Conservation (phyloP, 2,113 vertebrate genomes). For the Taxidea taxus region DNA sequence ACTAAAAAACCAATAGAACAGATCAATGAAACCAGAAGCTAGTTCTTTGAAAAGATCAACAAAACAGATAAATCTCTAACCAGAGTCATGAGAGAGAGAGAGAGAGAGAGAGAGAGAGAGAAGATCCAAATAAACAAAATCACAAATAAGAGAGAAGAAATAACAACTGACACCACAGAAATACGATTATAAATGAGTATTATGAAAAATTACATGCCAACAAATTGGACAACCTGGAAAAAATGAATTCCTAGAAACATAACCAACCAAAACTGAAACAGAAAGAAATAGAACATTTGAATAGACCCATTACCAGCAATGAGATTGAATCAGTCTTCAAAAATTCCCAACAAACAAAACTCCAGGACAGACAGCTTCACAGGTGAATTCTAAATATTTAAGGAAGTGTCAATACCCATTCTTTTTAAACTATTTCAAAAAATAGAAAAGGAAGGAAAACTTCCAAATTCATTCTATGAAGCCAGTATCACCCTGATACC, state of each 20-base stretch:
- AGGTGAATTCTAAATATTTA: not conserved
- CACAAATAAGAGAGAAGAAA: not conserved
- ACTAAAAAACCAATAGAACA: not conserved
- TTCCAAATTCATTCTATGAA: not conserved
- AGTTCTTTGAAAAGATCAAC: not conserved
- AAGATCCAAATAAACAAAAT: not conserved
- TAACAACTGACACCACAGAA: not conserved
- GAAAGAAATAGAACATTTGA: not conserved
- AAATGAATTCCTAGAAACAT: not conserved
- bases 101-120: not conserved
- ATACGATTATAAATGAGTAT: not conserved
- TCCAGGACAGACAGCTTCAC: not conserved
- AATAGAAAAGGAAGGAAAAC: not conserved
- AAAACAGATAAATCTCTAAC: not conserved
- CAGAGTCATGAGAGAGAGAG: not conserved
- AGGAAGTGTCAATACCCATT: not conserved
- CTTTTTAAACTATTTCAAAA: not conserved
- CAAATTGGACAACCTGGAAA: not conserved
- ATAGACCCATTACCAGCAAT: not conserved
- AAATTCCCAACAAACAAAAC: not conserved
- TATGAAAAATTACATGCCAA: not conserved
- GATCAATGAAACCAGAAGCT: not conserved
- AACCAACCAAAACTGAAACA: not conserved
- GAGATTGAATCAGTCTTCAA: not conserved
- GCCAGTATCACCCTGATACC: not conserved